Percentiles rank a stretch among this genome's conserved stretches.
These are phyloP conservation scores for Aphis craccivora DNA, from an alignment of 1,140 invertebrate species.

Conservation along the genomic window DNA sequence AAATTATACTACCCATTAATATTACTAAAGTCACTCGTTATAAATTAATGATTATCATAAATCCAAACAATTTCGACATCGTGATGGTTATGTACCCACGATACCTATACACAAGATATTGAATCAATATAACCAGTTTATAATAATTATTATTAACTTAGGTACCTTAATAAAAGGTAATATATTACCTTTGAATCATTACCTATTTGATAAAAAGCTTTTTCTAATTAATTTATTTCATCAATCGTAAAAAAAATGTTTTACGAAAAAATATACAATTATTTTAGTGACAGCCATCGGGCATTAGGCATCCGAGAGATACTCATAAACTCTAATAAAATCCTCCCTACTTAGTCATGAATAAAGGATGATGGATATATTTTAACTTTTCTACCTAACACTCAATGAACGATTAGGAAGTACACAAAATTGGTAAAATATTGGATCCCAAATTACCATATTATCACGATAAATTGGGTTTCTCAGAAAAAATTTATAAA, in stretches of 20 bases:
- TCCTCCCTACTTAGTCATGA: too few relatives aligned
- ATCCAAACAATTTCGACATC: neutral
- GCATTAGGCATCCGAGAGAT: neutral
- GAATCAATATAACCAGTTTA: neutral
- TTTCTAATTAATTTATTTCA: neutral
- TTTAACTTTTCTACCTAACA: too few relatives aligned
- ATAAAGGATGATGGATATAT: too few relatives aligned
- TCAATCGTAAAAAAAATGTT: neutral
- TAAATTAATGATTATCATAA: too few relatives aligned
- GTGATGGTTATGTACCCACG: neutral
- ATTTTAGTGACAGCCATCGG: neutral
- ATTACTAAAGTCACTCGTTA: neutral
- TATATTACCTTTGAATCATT: too few relatives aligned
- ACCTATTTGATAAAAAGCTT: neutral
- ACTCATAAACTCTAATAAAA: neutral
- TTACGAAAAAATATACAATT: neutral
- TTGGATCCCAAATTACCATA: too few relatives aligned
- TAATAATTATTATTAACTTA: too few relatives aligned
- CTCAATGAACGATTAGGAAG: too few relatives aligned
- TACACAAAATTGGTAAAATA: too few relatives aligned
- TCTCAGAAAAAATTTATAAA: too few relatives aligned
- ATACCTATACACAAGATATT: neutral
- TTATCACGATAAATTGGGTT: too few relatives aligned
- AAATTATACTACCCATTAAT: neutral
- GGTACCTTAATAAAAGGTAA: too few relatives aligned